Evolutionary conservation across 1,140 invertebrate genomes (phyloP), one percentile per base, ranked within the genome.

Genomic region (Artemia franciscana): DNA sequence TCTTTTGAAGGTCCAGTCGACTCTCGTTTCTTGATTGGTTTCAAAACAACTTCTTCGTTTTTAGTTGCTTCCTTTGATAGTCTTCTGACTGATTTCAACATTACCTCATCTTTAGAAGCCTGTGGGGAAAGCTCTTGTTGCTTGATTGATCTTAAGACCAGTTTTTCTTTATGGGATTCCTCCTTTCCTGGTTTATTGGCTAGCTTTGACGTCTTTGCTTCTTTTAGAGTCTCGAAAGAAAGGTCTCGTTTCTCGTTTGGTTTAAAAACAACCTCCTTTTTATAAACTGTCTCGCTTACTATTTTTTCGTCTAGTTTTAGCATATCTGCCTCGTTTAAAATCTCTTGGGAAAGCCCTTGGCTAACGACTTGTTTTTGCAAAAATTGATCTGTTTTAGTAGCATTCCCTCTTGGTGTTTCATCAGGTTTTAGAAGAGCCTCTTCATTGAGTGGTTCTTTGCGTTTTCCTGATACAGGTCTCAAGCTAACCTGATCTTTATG

Each of bases 281-380:
- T 51, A 18, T 51, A 18, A 18, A 51, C 21, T 12, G 39, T 12
- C n/a, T n/a, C 21, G 12, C 39, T 3, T 51, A 28, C 28, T 5
- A 60, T 0, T 23, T 26, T 9, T 61, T 60, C 51, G 21, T 66
- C 51, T 26, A 56, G 25, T 58, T n/a, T n/a, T n/a, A n/a, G n/a
- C n/a, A n/a, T n/a, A n/a, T 70, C n/a, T 57, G 61, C 70, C n/a
- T 61, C 57, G 57, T 65, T 64, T 0, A n/a, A 62, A 15, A 71
- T 67, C 4, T 61, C 68, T 63, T 18, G 51, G 60, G 26, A 9
- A 27, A 51, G 66, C 60, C 65, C 68, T 67, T 59, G 67, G 65
- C n/a, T 68, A 60, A 66, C 67, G 63, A 58, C 70, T 67, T 39
- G 68, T 69, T 63, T 64, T 60, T 67, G 68, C 21, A 30, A 63